Evolutionary conservation across 2,113 vertebrate genomes (phyloP).

Genomic region (Bombycilla garrulus): DNA sequence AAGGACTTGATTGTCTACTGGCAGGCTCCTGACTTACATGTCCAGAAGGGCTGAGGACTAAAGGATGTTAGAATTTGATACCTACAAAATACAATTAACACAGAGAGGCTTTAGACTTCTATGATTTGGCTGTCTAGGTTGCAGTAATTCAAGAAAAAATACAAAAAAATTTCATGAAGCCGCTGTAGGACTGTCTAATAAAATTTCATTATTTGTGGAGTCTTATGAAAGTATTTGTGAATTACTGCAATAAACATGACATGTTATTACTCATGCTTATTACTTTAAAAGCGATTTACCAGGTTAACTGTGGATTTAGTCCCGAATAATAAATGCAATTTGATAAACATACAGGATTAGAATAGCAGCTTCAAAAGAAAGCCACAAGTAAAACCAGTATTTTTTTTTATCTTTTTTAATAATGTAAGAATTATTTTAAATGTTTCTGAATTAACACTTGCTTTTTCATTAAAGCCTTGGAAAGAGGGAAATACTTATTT

Average conservation of each 20-base stretch:
- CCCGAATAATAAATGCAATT: not conserved
- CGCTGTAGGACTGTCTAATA: not conserved
- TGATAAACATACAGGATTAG: not conserved
- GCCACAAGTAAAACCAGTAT: not conserved
- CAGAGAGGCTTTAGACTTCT: not conserved
- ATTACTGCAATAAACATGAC: not conserved
- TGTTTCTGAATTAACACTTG: not conserved
- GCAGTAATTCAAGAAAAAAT: not conserved
- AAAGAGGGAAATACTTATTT: not conserved
- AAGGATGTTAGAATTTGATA: not conserved
- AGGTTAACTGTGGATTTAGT: not conserved
- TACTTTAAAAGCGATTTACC: not conserved
- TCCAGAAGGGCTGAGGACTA: not conserved
- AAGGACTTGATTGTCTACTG: not conserved
- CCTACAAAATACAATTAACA: not conserved
- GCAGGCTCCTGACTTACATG: not conserved
- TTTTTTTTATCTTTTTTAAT: not conserved
- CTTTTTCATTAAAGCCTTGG: not conserved
- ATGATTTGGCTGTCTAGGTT: not conserved
- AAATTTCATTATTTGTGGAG: conserved; percentile 6
- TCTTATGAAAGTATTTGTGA: not conserved
- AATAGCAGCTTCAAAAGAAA: not conserved
- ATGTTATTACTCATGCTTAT: conserved; percentile 1
- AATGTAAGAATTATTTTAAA: not conserved
- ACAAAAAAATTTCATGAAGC: not conserved